Evolutionary conservation across 2,888 invertebrate species (phyloP), one percentile per base, ranked within the genome.

Genomic region (Mystacides longicornis): DNA sequence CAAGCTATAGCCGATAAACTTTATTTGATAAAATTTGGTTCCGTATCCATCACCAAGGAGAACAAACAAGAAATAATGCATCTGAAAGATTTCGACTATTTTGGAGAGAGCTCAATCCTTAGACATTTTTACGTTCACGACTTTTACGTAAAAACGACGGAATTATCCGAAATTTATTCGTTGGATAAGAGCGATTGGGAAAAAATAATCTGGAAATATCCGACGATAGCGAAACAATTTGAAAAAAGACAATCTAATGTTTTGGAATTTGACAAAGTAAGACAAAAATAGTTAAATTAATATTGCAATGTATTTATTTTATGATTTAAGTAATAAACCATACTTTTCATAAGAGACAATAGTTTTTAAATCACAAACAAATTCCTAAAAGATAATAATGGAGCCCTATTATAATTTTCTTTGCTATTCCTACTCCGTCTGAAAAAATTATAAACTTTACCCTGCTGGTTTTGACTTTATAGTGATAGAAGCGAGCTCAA

Each of bases 1-100:
- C n/a, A 14, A 37, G 16, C 3, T 3, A 67, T 70, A 1, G 80
- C 80, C 0, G 74, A 77, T 14, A 75, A 75, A 46, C 77, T 84
- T 74, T 81, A 76, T 63, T 77, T 84, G 63, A 71, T 84, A 49
- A 74, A 78, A 3, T 74, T 74, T 47, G 84, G 84, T 9, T 80
- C 81, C 0, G 82, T 83, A 1, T 76, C 78, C 1, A 75, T 82
- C 2, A 68, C 74, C 49, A 77, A 79, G n/a, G 70, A 75, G 0
- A 70, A 70, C 0, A 81, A 81, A 16, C 76, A 71, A 66, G 83
- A 83, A 70, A 80, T 68, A 14, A 75, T 75, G 21, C 80, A 78
- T 61, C 67, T 82, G 43, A 74, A 78, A 33, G 83, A 83, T 62
- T 83, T 83, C 1, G 77, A 79, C 1, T 77, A 78, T 64, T 83